A percentile compares a stretch with the other conserved stretches of the same genome.
These are phyloP conservation scores for Pachydiplax longipennis DNA, from an alignment of 2,888 invertebrate genomes.

Conservation along the genomic window DNA sequence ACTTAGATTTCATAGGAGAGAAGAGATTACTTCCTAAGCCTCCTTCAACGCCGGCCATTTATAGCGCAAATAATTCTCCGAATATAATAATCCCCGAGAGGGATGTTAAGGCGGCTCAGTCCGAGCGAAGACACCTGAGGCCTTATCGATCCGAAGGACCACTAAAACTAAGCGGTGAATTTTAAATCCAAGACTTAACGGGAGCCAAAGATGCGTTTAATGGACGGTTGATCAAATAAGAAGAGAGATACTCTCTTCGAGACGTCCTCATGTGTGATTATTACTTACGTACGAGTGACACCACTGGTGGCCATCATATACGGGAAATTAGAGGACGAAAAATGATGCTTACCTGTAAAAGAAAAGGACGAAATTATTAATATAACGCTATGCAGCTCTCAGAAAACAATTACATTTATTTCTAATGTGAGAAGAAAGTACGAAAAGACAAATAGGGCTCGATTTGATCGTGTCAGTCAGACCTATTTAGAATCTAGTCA, in stretches of 20 bases:
- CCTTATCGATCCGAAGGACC: not conserved
- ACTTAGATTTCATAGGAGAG: not conserved
- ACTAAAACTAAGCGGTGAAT: conserved; percentile 5
- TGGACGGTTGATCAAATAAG: no score
- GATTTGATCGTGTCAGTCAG: no score
- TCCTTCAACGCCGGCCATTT: not conserved
- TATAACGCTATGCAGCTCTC: no score
- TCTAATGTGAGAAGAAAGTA: no score
- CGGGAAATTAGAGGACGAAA: not conserved
- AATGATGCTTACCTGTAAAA: conserved; percentile 3
- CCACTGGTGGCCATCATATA: no score
- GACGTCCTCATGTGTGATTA: not conserved
- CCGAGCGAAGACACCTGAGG: conserved; percentile 34
- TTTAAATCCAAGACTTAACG: conserved; percentile 30
- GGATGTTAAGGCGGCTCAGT: conserved; percentile 15
- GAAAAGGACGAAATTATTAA: not conserved
- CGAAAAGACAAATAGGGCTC: no score
- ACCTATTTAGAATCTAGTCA: no score
- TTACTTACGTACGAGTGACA: not conserved
- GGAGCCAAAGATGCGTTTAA: not conserved
- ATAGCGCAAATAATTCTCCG: conserved; percentile 7
- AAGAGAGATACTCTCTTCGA: no score
- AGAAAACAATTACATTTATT: no score
- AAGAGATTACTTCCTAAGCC: conserved; percentile 17
- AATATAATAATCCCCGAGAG: conserved; percentile 26